Evolutionary conservation across 2,113 vertebrate genomes (phyloP).

Genomic region (Hyla sarda): DNA sequence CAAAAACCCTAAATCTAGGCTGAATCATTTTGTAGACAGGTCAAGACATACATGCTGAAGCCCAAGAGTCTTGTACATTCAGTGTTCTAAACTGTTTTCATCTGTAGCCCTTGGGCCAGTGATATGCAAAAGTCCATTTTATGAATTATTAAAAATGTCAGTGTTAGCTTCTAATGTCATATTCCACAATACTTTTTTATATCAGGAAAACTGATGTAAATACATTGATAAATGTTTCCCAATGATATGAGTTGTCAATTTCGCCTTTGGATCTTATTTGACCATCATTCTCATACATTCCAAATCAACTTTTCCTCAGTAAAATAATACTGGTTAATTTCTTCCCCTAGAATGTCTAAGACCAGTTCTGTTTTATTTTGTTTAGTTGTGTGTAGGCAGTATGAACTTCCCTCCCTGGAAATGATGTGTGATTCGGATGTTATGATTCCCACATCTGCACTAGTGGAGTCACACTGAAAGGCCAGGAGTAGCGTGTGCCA

Average conservation of each 20-base stretch:
- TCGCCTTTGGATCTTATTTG: not conserved
- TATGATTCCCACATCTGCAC: constrained; percentile 58
- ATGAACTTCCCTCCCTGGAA: constrained; percentile 57
- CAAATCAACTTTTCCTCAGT: not conserved
- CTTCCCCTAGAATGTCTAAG: constrained; percentile 18
- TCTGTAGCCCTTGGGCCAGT: no score
- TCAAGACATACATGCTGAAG: not conserved
- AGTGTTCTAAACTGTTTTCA: not conserved
- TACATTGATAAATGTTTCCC: not conserved
- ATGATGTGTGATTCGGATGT: constrained; percentile 56
- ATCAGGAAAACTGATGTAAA: not conserved
- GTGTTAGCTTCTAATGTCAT: not conserved
- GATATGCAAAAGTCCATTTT: not conserved
- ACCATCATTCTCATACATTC: not conserved
- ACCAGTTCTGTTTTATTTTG: constrained; percentile 39
- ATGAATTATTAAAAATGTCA: not conserved
- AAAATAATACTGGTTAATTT: constrained; percentile 1
- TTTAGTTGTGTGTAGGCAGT: constrained; percentile 50
- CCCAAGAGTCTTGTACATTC: not conserved
- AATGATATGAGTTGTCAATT: not conserved
- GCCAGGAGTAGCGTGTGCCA: constrained; percentile 31
- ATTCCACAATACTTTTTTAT: not conserved
- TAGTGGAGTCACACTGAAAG: constrained; percentile 50
- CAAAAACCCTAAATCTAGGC: no score
- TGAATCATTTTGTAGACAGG: not conserved